Conservation (phyloP, 2,888 invertebrate species). For the Meandrusa payeni region DNA sequence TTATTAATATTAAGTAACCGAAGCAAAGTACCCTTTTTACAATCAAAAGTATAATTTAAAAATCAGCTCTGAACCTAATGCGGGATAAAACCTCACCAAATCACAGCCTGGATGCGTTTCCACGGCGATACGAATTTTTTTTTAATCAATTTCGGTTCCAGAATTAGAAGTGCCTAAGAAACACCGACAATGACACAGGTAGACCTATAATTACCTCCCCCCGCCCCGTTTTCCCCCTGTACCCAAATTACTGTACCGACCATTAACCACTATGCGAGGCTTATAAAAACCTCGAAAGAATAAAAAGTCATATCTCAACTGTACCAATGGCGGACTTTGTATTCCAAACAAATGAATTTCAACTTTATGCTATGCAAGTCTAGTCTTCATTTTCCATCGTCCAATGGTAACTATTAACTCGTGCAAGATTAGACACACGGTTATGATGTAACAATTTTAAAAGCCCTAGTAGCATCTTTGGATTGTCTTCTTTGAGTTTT, state of each 20-base stretch:
- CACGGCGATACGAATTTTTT: conserved; percentile 31
- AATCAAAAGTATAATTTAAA: conserved; percentile 20
- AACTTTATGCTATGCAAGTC: conserved; percentile 29
- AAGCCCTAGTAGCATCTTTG: not conserved
- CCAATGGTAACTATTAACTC: not conserved
- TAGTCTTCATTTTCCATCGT: conserved; percentile 6
- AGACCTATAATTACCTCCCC: conserved; percentile 70
- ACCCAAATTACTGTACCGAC: conserved; percentile 66
- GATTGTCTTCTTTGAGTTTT: no score
- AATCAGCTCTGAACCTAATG: conserved; percentile 16
- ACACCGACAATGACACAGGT: conserved; percentile 74
- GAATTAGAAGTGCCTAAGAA: conserved; percentile 56
- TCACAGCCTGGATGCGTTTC: conserved; percentile 29
- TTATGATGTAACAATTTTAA: conserved; percentile 12
- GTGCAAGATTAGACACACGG: conserved; percentile 15
- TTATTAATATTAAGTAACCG: conserved; percentile 16
- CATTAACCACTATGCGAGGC: conserved; percentile 70
- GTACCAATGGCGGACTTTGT: conserved; percentile 50
- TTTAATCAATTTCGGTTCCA: conserved; percentile 50
- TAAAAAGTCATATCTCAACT: conserved; percentile 55
- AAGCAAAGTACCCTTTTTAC: conserved; percentile 11
- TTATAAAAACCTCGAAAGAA: conserved; percentile 58
- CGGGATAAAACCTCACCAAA: conserved; percentile 24
- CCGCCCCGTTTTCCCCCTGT: conserved; percentile 39
- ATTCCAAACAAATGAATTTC: conserved; percentile 34